Base-by-base conservation (phyloP, 1,140 invertebrate genomes). In the Drosophila littoralis region DNA sequence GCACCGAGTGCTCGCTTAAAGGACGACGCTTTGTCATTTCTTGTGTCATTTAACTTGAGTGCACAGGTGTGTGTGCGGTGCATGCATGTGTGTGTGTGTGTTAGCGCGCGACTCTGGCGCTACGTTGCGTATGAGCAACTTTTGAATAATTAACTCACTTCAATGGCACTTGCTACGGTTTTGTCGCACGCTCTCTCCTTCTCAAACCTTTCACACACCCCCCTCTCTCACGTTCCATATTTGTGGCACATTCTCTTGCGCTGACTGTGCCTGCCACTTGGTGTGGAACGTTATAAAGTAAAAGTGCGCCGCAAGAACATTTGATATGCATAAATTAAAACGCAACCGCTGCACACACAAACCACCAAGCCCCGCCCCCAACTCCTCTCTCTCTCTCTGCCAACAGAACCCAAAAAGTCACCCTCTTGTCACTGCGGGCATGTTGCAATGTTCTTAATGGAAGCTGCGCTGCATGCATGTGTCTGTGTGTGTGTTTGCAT, bases 291-390 rank as follows among this genome's bases (percentile, higher is more conserved):
- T 38, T 58, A 59, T 72, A 65, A 73, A 77, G 74, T 66, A 66
- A 72, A 73, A 73, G 64, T 63, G 58, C 63, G 75, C 75, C 64
- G 50, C 70, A 74, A 68, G 63, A 77, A 57, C 63, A 74, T 77
- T 77, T 77, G 75, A 77, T 77, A 72, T 77, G 75, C 75, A 77
- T 77, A 77, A 68, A 77, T 77, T 73, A 74, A 77, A 74, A 68
- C 68, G 75, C 70, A 77, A 67, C 74, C 73, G 36, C 73, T 71
- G 59, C 71, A 68, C 57, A 69, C 22, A 40, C 42, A 45, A n/a
- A 59, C 54, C 38, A 46, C 13, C 67, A 42, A 9, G 8, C 40
- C 17, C 2, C 33, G 5, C 8, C 22, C 1, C 15, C 33, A 35
- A 6, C 6, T 36, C 10, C 13, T n/a, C n/a, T 6, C 22, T 32